Evolutionary conservation across 2,113 vertebrate species (phyloP), one percentile per base, ranked within the genome.

Genomic region (Oryzias celebensis): DNA sequence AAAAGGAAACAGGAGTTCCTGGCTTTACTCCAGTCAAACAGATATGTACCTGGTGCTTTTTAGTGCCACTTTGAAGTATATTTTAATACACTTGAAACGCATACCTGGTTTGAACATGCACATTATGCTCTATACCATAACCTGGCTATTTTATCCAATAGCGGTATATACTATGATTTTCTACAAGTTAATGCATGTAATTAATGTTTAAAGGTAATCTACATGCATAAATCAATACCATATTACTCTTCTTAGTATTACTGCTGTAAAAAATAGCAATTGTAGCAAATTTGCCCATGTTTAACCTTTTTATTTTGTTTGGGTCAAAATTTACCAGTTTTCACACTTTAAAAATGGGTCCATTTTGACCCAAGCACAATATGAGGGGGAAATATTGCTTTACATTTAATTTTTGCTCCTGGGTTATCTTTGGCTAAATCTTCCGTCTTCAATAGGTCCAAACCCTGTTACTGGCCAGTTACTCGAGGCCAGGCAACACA

Each of bases 21-120:
- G 52, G 77, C 86, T 72, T 80, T 89, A 22, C 83, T 89, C 14
- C 81, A 85, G 17, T 87, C 88, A 14, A 86, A 89, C 78, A 84
- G 84, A 83, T 89, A 89, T 4, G 81, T 88, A 17, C 84, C 86
- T 0, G 84, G 88, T 57, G 86, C 86, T 80, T 89, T 88, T 74
- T 89, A 87, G 84, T 68, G n/a, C 59, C 50, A 15, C 65, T 61
- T 54, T 31, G 15, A 7, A 22, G n/a, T 70, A 62, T 2, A 4
- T 79, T 81, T 79, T 68, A 62, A 67, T 60, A 75, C 46, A 60
- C 62, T 51, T 43, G 47, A 63, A 26, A 23, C 65, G 48, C 58
- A 23, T 53, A 73, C 43, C 61, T 65, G 52, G 55, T 82, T 82
- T 73, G 60, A 74, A 81, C 81, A 85, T 79, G 81, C 87, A 87